Evolutionary conservation across 1,140 invertebrate species (phyloP).

Genomic region (Steinernema khuongi): DNA sequence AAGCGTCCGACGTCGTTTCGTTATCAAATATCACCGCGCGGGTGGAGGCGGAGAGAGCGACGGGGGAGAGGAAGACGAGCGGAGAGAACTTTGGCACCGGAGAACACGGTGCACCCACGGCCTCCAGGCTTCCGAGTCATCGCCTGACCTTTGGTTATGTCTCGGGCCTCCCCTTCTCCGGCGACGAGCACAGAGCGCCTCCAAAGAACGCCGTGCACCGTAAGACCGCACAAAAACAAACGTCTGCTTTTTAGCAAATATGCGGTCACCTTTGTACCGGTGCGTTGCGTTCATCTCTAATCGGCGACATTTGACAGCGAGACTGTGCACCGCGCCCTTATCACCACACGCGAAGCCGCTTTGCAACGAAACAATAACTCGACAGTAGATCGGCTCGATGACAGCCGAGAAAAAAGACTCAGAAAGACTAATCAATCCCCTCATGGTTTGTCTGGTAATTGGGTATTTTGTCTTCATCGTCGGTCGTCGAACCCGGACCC

Average conservation of each 20-base stretch:
- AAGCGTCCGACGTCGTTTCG: neutral
- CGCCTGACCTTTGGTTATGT: neutral
- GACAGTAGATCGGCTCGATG: neutral
- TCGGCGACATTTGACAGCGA: too few species aligned
- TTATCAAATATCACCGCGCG: conserved; percentile 10
- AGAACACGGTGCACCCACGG: neutral
- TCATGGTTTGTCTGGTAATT: neutral
- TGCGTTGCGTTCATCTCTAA: neutral
- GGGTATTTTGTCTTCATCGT: neutral
- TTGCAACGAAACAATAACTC: neutral
- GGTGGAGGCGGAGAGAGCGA: neutral
- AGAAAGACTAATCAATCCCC: conserved; percentile 12
- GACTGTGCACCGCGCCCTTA: neutral
- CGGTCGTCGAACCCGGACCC: neutral
- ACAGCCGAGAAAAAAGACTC: neutral
- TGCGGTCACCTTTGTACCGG: conserved; percentile 2
- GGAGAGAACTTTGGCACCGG: conserved; percentile 8
- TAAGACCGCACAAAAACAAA: neutral
- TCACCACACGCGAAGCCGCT: too few species aligned
- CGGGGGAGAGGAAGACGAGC: neutral
- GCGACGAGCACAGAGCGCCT: neutral
- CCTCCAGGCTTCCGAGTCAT: neutral
- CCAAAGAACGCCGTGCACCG: neutral
- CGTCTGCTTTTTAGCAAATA: conserved; percentile 3
- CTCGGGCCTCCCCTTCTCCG: neutral